These are phyloP conservation scores for Acrossocheilus fasciatus DNA, from an alignment of 2,797 vertebrate species.

Conservation along the genomic window DNA sequence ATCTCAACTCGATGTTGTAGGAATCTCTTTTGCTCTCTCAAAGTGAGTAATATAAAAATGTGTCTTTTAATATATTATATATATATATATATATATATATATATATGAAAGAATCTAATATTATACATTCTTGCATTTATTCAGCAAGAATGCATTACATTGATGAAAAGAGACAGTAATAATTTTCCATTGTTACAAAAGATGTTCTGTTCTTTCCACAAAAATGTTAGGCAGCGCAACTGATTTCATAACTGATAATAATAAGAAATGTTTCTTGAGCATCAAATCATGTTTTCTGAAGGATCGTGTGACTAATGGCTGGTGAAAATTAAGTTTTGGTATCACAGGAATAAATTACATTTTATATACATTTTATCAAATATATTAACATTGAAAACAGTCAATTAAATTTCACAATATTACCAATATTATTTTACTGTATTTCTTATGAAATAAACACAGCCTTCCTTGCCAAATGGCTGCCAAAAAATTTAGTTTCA, in stretches of 20 bases:
- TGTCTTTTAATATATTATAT: neutral
- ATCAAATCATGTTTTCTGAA: constrained; percentile 2
- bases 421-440: neutral
- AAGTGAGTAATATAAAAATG: neutral
- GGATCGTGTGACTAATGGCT: neutral
- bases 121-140: neutral
- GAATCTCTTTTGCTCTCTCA: neutral
- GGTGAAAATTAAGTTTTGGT: neutral
- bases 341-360: neutral
- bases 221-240: neutral
- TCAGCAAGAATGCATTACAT: neutral
- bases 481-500: neutral
- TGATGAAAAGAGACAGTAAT: neutral
- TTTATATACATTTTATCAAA: neutral
- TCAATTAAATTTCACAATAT: neutral
- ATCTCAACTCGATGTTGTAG: neutral
- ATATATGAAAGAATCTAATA: neutral
- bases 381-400: neutral
- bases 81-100: neutral
- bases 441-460: neutral
- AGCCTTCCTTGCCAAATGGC: neutral
- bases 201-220: neutral
- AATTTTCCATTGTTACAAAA: neutral
- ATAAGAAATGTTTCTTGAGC: neutral
- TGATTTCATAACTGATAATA: neutral